phyloP scores from a whole-genome alignment of 2,113 vertebrate species.

The Anseranas semipalmata region DNA sequence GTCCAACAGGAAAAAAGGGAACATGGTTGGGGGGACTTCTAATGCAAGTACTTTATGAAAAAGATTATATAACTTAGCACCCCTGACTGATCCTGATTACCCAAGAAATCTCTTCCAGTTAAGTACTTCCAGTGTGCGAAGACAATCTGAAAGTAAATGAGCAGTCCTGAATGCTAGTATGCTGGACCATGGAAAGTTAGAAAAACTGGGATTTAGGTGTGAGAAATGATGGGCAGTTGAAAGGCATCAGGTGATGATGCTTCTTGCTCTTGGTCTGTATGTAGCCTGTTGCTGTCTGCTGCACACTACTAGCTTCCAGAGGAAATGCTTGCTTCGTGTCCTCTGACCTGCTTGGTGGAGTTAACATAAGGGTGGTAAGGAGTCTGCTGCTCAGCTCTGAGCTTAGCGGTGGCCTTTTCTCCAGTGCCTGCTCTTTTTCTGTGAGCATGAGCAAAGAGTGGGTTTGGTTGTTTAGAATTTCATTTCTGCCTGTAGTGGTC shows the following conservation, averaged over 20 bases:
- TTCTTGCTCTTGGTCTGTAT: neutral
- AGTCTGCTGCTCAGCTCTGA: neutral
- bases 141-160: neutral
- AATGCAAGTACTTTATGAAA: neutral
- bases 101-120: neutral
- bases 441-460: neutral
- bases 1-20: neutral
- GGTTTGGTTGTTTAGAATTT: neutral
- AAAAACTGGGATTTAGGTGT: neutral
- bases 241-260: neutral
- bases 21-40: neutral
- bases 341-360: neutral
- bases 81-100: neutral
- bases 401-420: neutral
- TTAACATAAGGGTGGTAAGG: neutral
- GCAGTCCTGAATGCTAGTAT: neutral
- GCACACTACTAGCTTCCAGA: neutral
- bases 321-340: neutral
- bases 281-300: neutral
- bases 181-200: neutral
- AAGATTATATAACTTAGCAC: neutral
- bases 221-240: neutral
- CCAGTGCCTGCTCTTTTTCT: neutral
- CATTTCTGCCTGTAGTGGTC: neutral
- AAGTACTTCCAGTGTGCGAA: neutral